phyloP scores from a whole-genome alignment of 2,797 vertebrate species.

The Sandelia bainsii region DNA sequence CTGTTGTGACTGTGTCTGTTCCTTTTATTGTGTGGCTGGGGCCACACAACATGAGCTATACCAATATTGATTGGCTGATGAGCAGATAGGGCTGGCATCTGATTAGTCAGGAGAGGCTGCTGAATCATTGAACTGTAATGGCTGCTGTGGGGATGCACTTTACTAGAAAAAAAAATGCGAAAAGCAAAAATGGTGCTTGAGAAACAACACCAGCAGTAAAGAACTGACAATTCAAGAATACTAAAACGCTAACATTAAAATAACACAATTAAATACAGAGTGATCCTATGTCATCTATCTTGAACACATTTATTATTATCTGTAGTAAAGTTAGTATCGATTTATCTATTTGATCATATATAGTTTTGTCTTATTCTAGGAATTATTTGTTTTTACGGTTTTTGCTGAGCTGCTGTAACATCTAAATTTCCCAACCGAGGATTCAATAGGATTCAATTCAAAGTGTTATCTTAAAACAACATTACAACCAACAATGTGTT shows the following conservation, averaged over 20 bases:
- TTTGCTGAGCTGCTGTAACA: no score
- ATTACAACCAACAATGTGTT: neutral
- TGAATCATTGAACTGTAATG: slow-evolving; percentile 93
- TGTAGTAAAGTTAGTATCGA: no score
- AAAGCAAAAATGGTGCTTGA: neutral
- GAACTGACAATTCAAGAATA: neutral
- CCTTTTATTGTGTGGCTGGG: slow-evolving; percentile 92
- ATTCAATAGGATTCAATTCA: no score
- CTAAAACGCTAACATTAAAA: neutral
- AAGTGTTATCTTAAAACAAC: no score
- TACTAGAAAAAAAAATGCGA: slow-evolving; percentile 78
- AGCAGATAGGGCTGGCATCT: slow-evolving; percentile 90
- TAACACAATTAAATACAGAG: no score
- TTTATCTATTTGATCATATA: no score
- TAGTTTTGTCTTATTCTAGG: no score
- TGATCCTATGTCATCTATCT: no score
- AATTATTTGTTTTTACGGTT: no score
- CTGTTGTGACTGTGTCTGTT: slow-evolving; percentile 92
- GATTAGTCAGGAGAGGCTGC: slow-evolving; percentile 92
- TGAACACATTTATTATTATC: no score
- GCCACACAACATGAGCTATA: slow-evolving; percentile 97
- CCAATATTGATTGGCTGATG: slow-evolving; percentile 96
- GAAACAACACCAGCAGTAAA: neutral
- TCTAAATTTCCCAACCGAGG: no score
- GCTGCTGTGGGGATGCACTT: slow-evolving; percentile 88